Evolutionary conservation across 1,140 invertebrate genomes (phyloP), one percentile per base, ranked within the genome.

Genomic region (Marisa cornuarietis): DNA sequence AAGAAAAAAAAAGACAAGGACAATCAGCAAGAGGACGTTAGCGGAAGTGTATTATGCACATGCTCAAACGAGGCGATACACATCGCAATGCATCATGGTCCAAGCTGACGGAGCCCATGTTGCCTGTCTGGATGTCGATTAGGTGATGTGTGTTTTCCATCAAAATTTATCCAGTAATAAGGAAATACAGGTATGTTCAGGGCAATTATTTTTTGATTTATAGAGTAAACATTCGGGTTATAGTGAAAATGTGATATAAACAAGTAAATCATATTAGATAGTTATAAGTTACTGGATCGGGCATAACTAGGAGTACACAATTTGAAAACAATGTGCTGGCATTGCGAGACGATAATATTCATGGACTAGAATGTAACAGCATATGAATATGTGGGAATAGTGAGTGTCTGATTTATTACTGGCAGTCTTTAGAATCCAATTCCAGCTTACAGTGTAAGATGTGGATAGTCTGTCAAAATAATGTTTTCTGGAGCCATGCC

Each of bases 121-220:
- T 73, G 42, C 31, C 54, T 31, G 71, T 49, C 49, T 51, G 22
- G 71, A 52, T 51, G 71, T 73, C 51, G 71, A 20, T 73, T 71
- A 71, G 69, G 26, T 71, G 69, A 71, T n/a, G 71, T 73, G 65
- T 68, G 71, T 51, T 73, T 73, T n/a, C 49, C 24, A 49, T 31
- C 22, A 7, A 54, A 54, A 52, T 73, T 51, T 51, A 18, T n/a
- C 31, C 71, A 54, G 4, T 73, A 24, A 68, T 31, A 68, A 24
- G 22, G 65, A 68, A 68, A 16, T 68, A 68, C 65, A 68, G 65
- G 65, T 68, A 24, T 68, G 65, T 68, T 68, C 26, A 16, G 6
- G 22, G 14, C 22, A 24, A 16, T 18, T 31, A 11, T 24, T 13
- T 68, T 18, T 1, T 9, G 13, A n/a, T 13, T 24, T 4, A 18